Conservation (phyloP, 2,797 vertebrate genomes). For the Rhinophrynus dorsalis region DNA sequence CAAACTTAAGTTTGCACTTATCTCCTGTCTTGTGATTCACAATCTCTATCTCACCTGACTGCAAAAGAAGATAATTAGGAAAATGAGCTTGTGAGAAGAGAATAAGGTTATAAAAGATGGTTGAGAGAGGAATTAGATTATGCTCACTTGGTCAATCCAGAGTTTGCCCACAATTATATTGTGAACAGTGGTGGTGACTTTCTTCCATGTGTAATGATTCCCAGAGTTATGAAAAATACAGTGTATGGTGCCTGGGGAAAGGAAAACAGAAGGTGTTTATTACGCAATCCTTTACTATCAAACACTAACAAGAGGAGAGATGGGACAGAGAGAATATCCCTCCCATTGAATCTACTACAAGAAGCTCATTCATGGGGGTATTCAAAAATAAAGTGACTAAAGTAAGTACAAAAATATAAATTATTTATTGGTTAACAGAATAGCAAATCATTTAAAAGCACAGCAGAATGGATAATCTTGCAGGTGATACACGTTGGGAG, state of each 20-base stretch:
- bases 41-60: constrained; percentile 96
- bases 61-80: background rate
- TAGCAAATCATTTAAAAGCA: no score
- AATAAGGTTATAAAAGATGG: background rate
- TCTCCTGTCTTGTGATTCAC: constrained; percentile 91
- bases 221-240: constrained; percentile 88
- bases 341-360: no score
- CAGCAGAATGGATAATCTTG: no score
- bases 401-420: no score
- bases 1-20: constrained; percentile 93
- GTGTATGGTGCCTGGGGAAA: constrained; percentile 84
- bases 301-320: no score
- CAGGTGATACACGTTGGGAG: no score
- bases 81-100: background rate
- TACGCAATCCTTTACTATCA: no score
- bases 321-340: no score
- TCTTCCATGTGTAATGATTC: constrained; percentile 96
- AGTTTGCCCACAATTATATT: constrained; percentile 97
- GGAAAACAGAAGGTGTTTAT: background rate
- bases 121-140: background rate
- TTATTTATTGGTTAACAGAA: no score
- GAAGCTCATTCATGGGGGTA: no score
- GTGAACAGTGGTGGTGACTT: constrained; percentile 94
- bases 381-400: no score
- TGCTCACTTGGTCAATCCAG: constrained; percentile 92